A percentile compares a stretch with the other conserved stretches of the same genome.
Conservation (phyloP, 2,797 vertebrate genomes). For the Rhynchotus rufescens region DNA sequence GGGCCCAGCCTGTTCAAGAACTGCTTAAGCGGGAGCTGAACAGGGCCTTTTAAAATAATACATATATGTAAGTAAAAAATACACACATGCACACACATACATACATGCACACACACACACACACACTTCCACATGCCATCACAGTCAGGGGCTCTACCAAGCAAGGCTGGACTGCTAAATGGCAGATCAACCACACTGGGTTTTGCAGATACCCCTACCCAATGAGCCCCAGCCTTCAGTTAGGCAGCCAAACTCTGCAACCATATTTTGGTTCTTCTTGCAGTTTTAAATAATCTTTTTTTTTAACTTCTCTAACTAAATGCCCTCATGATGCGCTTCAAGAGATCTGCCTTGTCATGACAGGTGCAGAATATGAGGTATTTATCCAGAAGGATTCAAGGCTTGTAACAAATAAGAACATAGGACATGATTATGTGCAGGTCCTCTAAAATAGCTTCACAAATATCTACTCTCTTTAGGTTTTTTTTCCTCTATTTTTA, state of each 20-base stretch:
- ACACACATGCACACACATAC: neutral
- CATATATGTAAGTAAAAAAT: neutral
- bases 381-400: neutral
- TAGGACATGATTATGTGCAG: neutral
- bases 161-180: no score
- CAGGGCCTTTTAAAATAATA: neutral
- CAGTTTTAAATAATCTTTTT: neutral
- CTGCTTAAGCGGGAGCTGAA: neutral
- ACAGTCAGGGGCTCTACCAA: accelerated
- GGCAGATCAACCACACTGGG: accelerated
- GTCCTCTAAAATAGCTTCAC: conserved; percentile 29
- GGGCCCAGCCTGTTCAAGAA: neutral
- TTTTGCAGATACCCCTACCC: neutral
- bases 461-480: neutral
- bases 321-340: neutral
- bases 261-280: neutral
- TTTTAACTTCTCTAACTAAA: neutral
- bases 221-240: accelerated
- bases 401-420: neutral
- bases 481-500: conserved; percentile 75
- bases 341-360: neutral
- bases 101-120: neutral
- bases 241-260: neutral
- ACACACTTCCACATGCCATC: neutral
- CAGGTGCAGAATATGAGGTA: accelerated